Evolutionary conservation across 2,888 invertebrate genomes (phyloP), one percentile per base, ranked within the genome.

Genomic region (Hypomecis punctinalis): DNA sequence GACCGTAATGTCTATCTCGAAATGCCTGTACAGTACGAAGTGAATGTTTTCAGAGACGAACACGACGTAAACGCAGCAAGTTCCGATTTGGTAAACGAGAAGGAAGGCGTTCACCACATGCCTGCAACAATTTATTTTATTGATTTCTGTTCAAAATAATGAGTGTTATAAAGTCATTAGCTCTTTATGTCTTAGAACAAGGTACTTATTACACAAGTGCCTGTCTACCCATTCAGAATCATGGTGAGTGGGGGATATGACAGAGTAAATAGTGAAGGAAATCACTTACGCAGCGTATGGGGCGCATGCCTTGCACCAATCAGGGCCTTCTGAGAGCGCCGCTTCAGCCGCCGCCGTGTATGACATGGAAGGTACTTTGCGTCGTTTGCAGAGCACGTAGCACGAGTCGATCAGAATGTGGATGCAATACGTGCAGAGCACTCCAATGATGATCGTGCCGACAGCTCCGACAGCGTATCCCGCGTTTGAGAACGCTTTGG

Each of bases 31-130:
- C 10, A 94, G 86, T 9, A 97, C 96, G 73, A 89, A 93, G 80
- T 96, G 94, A n/a, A 98, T 94, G 86, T 98, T 98, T 66, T 96
- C 95, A 0, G 98, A 95, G 54, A 99, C 97, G 85, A 99, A 99
- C 0, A 99, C 97, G 33, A 98, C 96, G 88, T 99, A 99, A 1
- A 99, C 98, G 85, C 98, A 98, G 85, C 99, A 99, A 54, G 98
- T 97, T 52, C 99, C 99, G 76, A 99, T 94, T 88, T 99, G 99
- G 77, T 99, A 99, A 59, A 98, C 94, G 70, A 98, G 84, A 4
- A 97, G 92, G 79, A 97, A 97, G 0, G 92, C 88, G 81, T 97
- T 97, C 35, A 96, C 95, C 6, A 96, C 86, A 71, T 95, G 95
- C 62, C 97, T 97, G 91, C 84, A 82, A 85, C 45, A 51, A 55